These are phyloP conservation scores for Monoplex corrugatus DNA, from an alignment of 2,888 invertebrate species.

Conservation along the genomic window DNA sequence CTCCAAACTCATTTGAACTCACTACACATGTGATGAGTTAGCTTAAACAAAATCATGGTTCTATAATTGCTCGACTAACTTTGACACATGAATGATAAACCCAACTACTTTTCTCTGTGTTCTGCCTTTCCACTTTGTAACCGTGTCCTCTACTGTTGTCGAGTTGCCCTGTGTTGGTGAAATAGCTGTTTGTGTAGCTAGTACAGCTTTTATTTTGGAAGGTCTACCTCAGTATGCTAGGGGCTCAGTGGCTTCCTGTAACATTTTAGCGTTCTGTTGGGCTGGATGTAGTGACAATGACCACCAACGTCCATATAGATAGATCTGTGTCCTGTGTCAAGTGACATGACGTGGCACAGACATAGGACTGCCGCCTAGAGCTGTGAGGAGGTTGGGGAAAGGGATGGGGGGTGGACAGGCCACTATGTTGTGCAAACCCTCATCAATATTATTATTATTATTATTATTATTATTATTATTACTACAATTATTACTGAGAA, in stretches of 20 bases:
- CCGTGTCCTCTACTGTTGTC: too few relatives aligned
- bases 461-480: slow-evolving; percentile 29
- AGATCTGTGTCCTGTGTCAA: not conserved
- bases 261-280: not conserved
- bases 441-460: slow-evolving; percentile 34
- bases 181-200: not conserved
- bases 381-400: too few relatives aligned
- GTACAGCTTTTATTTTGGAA: not conserved
- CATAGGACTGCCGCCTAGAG: not conserved
- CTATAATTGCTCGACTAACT: too few relatives aligned
- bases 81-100: too few relatives aligned
- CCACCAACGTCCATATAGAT: too few relatives aligned
- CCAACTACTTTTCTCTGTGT: too few relatives aligned
- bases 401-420: not conserved
- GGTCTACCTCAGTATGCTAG: not conserved
- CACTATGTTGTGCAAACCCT: slow-evolving; percentile 23
- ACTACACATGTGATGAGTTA: too few relatives aligned
- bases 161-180: not conserved
- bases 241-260: not conserved
- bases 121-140: too few relatives aligned
- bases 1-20: too few relatives aligned
- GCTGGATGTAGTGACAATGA: not conserved
- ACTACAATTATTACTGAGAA: slow-evolving; percentile 25
- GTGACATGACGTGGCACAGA: not conserved
- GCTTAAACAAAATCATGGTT: too few relatives aligned